phyloP scores from a whole-genome alignment of 2,113 vertebrate genomes.

The Anguilla rostrata region DNA sequence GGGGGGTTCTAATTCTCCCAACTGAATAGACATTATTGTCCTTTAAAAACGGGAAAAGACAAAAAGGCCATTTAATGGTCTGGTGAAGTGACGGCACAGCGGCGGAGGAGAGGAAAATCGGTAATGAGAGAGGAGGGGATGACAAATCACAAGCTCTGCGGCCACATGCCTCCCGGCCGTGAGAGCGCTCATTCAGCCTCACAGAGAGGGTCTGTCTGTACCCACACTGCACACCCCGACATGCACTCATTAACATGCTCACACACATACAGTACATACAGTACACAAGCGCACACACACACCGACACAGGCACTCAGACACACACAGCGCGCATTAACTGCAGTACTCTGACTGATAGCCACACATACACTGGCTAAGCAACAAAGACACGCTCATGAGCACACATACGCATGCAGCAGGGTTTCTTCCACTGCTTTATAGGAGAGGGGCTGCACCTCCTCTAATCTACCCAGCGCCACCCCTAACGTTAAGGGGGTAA shows the following conservation, averaged over 20 bases:
- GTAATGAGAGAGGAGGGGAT: slow-evolving; percentile 11
- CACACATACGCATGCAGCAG: not conserved
- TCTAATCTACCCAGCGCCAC: too few species aligned
- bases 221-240: slow-evolving; percentile 3
- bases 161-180: slow-evolving; percentile 17
- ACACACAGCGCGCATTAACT: not conserved
- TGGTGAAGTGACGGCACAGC: slow-evolving; percentile 17
- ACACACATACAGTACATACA: slow-evolving; percentile 17
- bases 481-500: too few species aligned
- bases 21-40: slow-evolving; percentile 44
- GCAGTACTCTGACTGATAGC: not conserved
- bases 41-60: slow-evolving; percentile 27
- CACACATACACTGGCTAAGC: not conserved
- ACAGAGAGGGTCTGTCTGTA: slow-evolving; percentile 24
- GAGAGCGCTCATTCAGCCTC: slow-evolving; percentile 23
- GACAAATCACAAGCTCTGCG: slow-evolving; percentile 35
- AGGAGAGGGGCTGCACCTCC: too few species aligned
- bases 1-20: slow-evolving; percentile 21
- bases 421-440: too few species aligned
- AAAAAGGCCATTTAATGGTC: slow-evolving; percentile 41
- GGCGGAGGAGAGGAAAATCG: slow-evolving; percentile 2
- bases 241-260: slow-evolving; percentile 8
- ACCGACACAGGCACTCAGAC: not conserved
- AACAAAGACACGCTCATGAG: not conserved
- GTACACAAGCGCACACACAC: slow-evolving; percentile 4